Base-by-base conservation (phyloP, 1,140 invertebrate species). In the Drosophila serrata region DNA sequence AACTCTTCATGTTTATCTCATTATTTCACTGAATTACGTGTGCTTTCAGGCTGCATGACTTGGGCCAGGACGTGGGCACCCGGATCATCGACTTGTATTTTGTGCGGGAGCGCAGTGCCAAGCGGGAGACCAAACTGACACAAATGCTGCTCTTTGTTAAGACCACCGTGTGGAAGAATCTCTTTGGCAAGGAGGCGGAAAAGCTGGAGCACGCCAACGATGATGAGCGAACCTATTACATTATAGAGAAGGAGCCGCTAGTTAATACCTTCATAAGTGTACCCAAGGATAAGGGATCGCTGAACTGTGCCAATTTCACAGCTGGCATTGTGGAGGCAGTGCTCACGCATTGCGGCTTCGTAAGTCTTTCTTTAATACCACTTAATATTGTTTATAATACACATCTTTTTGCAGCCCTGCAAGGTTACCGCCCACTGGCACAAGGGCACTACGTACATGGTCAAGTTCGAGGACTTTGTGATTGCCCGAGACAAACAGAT, bases 341-440 rank as follows among this genome's bases (percentile, higher is more conserved):
- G 48, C 94, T 99, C 12, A 98, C 97, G 78, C 76, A 97, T 86
- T 97, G 97, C 92, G 98, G 98, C 92, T 99, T 99, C 96, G 98
- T 99, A 96, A 96, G 97, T 95, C 7, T 12, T 9, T 6, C 6
- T 56, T 77, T 92, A 15, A 11, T 1, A 6, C 3, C 8, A 92
- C 79, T 95, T 48, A 93, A 19, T 12, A 29, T 9, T 6, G 9
- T 12, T 15, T 6, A 6, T 53, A n/a, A 42, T 22, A 6, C 9
- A 1, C 5, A n/a, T 17, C 3, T 12, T 7, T 92, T 88, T 96
- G 43, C 93, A 99, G 98, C 96, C 97, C 49, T 97, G 97, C 33
- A 99, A 99, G 94, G 98, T 99, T 2, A 98, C 98, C 7, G 98
- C 98, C 3, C 98, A 99, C 93, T 99, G 98, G 98, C 98, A 99